These are phyloP conservation scores for Dimorphilus gyrociliatus DNA, from an alignment of 2,888 invertebrate genomes.

Conservation along the genomic window DNA sequence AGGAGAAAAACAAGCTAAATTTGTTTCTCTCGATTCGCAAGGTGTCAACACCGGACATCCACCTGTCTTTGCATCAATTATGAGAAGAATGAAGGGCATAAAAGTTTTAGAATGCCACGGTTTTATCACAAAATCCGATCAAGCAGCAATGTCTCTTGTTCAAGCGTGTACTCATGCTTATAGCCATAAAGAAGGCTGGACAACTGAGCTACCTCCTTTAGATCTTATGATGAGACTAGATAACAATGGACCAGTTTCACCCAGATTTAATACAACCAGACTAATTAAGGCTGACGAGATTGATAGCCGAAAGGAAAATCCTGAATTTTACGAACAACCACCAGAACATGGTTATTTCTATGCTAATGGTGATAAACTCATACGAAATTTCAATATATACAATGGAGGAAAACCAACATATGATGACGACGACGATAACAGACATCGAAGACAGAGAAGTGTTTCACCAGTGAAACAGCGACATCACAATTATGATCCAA, in stretches of 20 bases:
- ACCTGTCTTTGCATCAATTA: constrained; percentile 32
- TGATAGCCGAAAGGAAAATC: constrained; percentile 11
- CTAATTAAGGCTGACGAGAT: constrained; percentile 13
- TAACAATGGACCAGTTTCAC: neutral
- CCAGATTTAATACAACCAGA: neutral
- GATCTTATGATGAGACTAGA: constrained; percentile 5
- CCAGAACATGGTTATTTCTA: constrained; percentile 28
- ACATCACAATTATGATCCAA: too few species aligned
- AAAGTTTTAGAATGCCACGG: constrained; percentile 34
- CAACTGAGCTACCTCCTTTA: constrained; percentile 7
- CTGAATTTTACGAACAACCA: constrained; percentile 23
- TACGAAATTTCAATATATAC: constrained; percentile 25
- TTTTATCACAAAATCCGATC: constrained; percentile 49
- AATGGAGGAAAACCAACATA: too few species aligned
- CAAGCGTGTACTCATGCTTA: constrained; percentile 94
- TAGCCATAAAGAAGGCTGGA: constrained; percentile 37
- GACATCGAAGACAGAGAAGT: too few species aligned
- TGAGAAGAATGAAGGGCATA: constrained; percentile 27
- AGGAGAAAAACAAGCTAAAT: constrained; percentile 16
- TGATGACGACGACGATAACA: too few species aligned
- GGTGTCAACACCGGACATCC: constrained; percentile 20
- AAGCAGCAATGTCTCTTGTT: constrained; percentile 91
- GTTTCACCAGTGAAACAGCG: too few species aligned
- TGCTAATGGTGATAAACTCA: constrained; percentile 16
- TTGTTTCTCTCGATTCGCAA: constrained; percentile 24